Conservation (phyloP, 2,797 vertebrate species). For the Bucorvus abyssinicus region DNA sequence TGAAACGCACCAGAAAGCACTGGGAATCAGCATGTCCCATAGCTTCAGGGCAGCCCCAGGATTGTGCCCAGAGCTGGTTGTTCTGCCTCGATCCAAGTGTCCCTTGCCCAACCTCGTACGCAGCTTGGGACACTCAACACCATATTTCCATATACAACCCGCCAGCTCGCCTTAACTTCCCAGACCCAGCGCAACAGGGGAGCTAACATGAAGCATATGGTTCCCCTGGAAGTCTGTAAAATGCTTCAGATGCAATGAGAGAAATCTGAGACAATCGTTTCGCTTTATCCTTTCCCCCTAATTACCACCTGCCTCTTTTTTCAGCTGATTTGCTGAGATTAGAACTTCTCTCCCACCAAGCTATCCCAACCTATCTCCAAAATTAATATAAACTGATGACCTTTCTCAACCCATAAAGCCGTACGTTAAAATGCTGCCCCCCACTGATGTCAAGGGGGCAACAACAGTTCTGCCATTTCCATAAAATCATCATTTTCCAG, state of each 20-base stretch:
- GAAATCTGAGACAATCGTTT: neutral
- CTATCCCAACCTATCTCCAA: neutral
- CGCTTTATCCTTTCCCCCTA: neutral
- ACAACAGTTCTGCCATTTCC: neutral
- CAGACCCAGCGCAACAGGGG: neutral
- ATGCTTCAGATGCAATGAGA: neutral
- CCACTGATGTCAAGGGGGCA: neutral
- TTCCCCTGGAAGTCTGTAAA: neutral
- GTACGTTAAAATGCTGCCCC: neutral
- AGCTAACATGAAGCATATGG: neutral
- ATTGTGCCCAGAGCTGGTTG: neutral
- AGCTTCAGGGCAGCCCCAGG: slow-evolving; percentile 21
- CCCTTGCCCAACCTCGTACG: neutral
- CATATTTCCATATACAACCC: fast-evolving
- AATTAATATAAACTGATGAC: neutral
- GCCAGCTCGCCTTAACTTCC: neutral
- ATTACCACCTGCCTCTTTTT: neutral
- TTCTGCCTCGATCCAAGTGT: neutral
- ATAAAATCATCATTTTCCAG: slow-evolving; percentile 26
- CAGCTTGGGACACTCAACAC: neutral
- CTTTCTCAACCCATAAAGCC: neutral
- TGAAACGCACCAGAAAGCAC: neutral
- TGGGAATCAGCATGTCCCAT: neutral
- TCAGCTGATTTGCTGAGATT: neutral
- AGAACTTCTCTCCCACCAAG: neutral